Evolutionary conservation across 2,113 vertebrate species (phyloP), one percentile per base, ranked within the genome.

Genomic region (Forbesichthys papilliferus): DNA sequence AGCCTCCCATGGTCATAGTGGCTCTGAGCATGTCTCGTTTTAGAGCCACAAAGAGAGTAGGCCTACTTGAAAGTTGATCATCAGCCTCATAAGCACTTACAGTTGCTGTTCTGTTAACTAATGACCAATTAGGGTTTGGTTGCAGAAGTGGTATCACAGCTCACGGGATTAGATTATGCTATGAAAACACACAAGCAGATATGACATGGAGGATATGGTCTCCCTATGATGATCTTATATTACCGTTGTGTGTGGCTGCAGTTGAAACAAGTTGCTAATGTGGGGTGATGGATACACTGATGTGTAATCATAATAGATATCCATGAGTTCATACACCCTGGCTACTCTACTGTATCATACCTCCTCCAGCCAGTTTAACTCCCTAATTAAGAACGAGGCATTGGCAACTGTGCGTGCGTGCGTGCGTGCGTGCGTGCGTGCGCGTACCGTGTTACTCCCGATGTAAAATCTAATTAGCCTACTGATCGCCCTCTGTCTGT

Each of bases 401-500:
- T 82, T 69, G 79, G 85, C 79, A 77, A 85, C 83, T 63, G 54
- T 61, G 16, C 53, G 49, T 47, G 57, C 42, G 74, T 56, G 58
- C n/a, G 74, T 69, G 9, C 64, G 76, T 69, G 58, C 34, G 10
- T 59, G 57, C 11, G 27, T 34, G 27, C 33, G 56, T 59, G 57
- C n/a, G 61, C 3, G 14, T 56, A 60, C 49, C 78, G 68, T 48
- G 63, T 86, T 86, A 82, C 81, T 79, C 74, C 80, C 80, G 83
- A 89, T 89, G 90, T 87, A 86, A 91, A 92, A 92, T 89, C 82
- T 91, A 92, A 92, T 92, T 92, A 27, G 27, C 27, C 27, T 27
- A 90, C 88, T 64, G 83, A 91, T 91, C 89, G 87, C 86, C 86
- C 87, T 81, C 83, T 88, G 84, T 89, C 88, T 89, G 81, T 86